Conservation (phyloP, 1,140 invertebrate genomes). For the Drosophila ogumai region DNA sequence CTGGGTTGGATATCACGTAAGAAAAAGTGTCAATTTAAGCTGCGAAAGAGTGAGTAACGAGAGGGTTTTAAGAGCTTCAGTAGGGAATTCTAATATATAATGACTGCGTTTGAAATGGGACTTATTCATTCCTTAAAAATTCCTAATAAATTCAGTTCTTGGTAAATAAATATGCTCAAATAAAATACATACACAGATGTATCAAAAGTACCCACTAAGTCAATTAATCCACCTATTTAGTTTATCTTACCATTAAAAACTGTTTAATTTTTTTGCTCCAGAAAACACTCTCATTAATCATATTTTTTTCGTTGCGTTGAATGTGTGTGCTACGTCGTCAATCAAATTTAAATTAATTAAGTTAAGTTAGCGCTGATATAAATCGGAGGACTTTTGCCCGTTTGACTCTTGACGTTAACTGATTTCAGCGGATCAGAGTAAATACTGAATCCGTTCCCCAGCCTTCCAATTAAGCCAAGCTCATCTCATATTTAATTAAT, state of each 20-base stretch:
- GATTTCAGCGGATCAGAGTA: conserved; percentile 54
- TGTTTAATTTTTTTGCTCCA: background rate
- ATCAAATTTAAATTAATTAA: conserved; percentile 76
- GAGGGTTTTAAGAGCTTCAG: background rate
- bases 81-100: background rate
- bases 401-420: conserved; percentile 38
- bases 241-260: background rate
- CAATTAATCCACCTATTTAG: background rate
- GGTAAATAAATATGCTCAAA: no score
- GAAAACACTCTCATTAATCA: conserved; percentile 1
- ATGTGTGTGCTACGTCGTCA: conserved; percentile 35
- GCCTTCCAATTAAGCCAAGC: conserved; percentile 25
- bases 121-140: no score
- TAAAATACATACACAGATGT: background rate
- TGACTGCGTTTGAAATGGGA: background rate
- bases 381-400: conserved; percentile 33
- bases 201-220: background rate
- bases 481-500: conserved; percentile 61
- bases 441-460: conserved; percentile 27
- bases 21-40: conserved; percentile 53
- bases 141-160: no score
- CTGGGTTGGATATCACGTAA: conserved; percentile 47
- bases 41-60: conserved; percentile 3
- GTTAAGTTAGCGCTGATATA: conserved; percentile 39
- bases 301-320: background rate